Conservation (phyloP, 1,140 invertebrate species). For the Dysdera silvatica region DNA sequence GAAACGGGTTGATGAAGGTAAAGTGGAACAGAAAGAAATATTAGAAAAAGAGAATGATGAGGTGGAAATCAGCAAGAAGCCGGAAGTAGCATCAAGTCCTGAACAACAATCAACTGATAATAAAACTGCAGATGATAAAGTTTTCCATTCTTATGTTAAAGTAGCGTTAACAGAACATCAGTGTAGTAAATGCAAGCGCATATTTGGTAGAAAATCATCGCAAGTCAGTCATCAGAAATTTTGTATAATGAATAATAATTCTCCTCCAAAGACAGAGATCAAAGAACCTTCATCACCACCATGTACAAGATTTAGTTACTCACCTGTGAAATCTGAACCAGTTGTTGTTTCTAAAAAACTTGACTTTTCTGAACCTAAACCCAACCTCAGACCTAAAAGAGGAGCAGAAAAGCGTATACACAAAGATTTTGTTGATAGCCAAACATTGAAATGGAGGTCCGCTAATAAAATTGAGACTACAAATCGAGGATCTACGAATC, state of each 20-base stretch:
- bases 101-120: not conserved
- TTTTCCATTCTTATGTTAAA: too few relatives aligned
- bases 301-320: not conserved
- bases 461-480: conserved; percentile 12
- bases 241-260: conserved; percentile 24
- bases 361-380: not conserved
- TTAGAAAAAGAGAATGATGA: too few relatives aligned
- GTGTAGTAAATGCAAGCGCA: conserved; percentile 30
- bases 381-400: conserved; percentile 25
- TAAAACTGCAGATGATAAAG: too few relatives aligned
- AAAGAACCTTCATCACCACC: not conserved
- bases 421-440: conserved; percentile 30
- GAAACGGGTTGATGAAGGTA: conserved; percentile 23
- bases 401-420: conserved; percentile 33
- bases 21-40: too few relatives aligned
- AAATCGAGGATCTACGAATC: not conserved
- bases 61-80: too few relatives aligned
- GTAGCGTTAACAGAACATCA: too few relatives aligned
- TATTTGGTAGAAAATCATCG: conserved; percentile 32
- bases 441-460: conserved; percentile 25
- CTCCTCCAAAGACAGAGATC: not conserved
- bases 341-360: not conserved
- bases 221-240: conserved; percentile 29
- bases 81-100: too few relatives aligned
- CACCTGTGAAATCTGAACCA: not conserved